These are phyloP conservation scores for Labroides dimidiatus DNA, from an alignment of 2,797 vertebrate genomes.

Conservation along the genomic window DNA sequence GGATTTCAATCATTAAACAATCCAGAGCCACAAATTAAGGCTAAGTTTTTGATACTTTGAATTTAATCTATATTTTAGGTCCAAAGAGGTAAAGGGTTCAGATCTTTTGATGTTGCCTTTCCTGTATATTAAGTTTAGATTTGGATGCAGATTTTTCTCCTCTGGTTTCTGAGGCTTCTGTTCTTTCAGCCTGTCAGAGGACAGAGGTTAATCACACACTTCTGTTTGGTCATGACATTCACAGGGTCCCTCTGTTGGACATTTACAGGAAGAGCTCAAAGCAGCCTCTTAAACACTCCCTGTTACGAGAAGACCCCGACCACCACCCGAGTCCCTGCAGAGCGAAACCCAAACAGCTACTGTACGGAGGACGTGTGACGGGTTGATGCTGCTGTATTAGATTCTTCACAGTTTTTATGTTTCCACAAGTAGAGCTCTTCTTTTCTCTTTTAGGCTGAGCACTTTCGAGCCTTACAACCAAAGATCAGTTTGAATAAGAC, in stretches of 20 bases:
- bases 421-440: constrained; percentile 32
- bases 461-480: not conserved
- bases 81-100: not conserved
- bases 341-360: constrained; percentile 30
- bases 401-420: constrained; percentile 47
- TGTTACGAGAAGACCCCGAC: constrained; percentile 21
- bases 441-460: constrained; percentile 13
- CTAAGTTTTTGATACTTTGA: not conserved
- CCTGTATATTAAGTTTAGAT: not conserved
- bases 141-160: not conserved
- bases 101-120: too few species aligned
- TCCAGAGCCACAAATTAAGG: not conserved
- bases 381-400: constrained; percentile 30
- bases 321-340: constrained; percentile 12
- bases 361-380: constrained; percentile 8
- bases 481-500: not conserved
- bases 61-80: not conserved
- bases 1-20: too few species aligned
- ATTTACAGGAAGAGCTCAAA: constrained; percentile 44
- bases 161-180: not conserved
- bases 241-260: constrained; percentile 61
- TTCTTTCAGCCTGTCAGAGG: constrained; percentile 14
- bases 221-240: constrained; percentile 28
- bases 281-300: not conserved
- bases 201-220: constrained; percentile 14